phyloP scores from a whole-genome alignment of 2,113 vertebrate genomes.

The Platichthys flesus region DNA sequence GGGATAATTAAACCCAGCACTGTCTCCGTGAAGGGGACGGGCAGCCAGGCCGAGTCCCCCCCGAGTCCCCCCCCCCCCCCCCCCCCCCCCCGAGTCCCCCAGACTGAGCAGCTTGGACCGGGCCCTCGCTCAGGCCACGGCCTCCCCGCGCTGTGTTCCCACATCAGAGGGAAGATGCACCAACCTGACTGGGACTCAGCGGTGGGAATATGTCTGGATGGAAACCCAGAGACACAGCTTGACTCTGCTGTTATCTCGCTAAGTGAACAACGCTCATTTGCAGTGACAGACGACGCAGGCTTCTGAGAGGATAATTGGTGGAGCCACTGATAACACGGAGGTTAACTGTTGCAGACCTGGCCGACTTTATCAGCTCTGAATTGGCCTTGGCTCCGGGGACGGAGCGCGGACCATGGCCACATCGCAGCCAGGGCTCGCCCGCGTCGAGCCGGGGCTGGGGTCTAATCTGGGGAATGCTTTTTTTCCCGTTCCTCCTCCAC shows the following conservation, averaged over 20 bases:
- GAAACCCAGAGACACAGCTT: conserved; percentile 48
- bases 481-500: conserved; percentile 66
- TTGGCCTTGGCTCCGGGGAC: conserved; percentile 48
- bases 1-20: conserved; percentile 81
- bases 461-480: conserved; percentile 73
- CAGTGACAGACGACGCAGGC: conserved; percentile 24
- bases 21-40: conserved; percentile 64
- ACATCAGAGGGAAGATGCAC: conserved; percentile 39
- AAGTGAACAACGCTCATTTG: background rate
- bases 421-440: conserved; percentile 72
- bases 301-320: conserved; percentile 60
- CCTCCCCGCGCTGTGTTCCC: conserved; percentile 50
- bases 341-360: conserved; percentile 63
- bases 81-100: conserved; percentile 51
- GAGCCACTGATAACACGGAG: conserved; percentile 46
- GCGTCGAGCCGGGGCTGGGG: conserved; percentile 66
- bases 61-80: conserved; percentile 49
- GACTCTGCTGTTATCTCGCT: conserved; percentile 50
- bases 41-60: conserved; percentile 43
- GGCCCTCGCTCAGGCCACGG: conserved; percentile 32
- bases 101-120: conserved; percentile 58
- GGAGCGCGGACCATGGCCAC: conserved; percentile 65
- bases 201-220: conserved; percentile 43
- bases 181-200: conserved; percentile 57
- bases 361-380: conserved; percentile 50